Evolutionary conservation across 2,797 vertebrate genomes (phyloP).

Genomic region (Naso thynnoides): DNA sequence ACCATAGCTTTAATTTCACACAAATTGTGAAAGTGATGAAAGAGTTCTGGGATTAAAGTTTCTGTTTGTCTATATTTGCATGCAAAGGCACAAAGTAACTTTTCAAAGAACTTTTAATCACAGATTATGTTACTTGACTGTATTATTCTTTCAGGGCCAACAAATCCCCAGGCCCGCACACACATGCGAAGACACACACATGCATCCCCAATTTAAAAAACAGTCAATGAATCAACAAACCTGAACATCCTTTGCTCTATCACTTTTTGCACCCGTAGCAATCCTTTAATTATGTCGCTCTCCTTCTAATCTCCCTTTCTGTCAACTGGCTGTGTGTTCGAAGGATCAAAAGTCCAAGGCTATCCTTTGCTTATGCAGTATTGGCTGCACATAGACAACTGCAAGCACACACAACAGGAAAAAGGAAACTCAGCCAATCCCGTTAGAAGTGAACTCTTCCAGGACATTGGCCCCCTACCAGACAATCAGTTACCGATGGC

Average conservation of each 20-base stretch:
- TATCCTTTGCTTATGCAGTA: slow-evolving; percentile 20
- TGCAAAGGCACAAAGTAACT: slow-evolving; percentile 6
- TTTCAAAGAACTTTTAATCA: slow-evolving; percentile 33
- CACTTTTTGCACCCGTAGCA: slow-evolving; percentile 20
- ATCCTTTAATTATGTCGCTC: slow-evolving; percentile 39
- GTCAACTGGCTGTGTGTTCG: slow-evolving; percentile 27
- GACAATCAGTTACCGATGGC: slow-evolving; percentile 82
- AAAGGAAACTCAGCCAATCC: slow-evolving; percentile 69
- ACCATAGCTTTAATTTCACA: not conserved
- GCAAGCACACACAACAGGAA: slow-evolving; percentile 5
- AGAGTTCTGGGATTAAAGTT: not conserved
- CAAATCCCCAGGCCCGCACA: not conserved
- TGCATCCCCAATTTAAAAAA: not conserved
- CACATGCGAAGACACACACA: not conserved
- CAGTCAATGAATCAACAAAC: slow-evolving; percentile 37
- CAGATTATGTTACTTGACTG: slow-evolving; percentile 31
- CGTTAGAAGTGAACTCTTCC: slow-evolving; percentile 78
- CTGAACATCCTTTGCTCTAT: slow-evolving; percentile 18
- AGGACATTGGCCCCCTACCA: slow-evolving; percentile 74
- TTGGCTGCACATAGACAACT: slow-evolving; percentile 6
- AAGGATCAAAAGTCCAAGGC: slow-evolving; percentile 29
- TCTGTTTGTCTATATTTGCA: slow-evolving; percentile 7
- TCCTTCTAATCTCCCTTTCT: slow-evolving; percentile 21
- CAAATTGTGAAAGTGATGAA: not conserved
- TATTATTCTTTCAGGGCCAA: slow-evolving; percentile 17